A percentile compares a stretch with the other conserved stretches of the same genome.
These are phyloP conservation scores for Chironomus striatipennis DNA, from an alignment of 1,140 invertebrate species.

Conservation along the genomic window DNA sequence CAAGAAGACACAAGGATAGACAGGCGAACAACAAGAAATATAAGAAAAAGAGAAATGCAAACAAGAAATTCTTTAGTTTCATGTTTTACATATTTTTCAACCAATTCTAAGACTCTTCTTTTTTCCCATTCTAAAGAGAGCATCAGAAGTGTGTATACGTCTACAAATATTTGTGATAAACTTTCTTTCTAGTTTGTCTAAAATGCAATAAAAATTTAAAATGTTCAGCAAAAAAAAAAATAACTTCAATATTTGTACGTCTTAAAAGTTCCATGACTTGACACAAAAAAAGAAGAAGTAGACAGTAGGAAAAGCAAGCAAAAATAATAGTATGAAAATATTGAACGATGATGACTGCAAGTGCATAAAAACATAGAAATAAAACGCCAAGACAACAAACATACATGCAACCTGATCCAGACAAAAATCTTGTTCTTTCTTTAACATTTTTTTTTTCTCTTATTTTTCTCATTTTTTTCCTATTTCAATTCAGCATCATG, in stretches of 20 bases:
- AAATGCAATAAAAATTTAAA: neutral
- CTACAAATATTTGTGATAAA: conserved; percentile 8
- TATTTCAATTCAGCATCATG: neutral
- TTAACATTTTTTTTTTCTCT: neutral
- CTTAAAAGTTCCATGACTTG: neutral
- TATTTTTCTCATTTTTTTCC: neutral
- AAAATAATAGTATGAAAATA: neutral
- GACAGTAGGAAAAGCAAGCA: neutral
- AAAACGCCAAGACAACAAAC: neutral
- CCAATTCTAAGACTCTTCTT: neutral
- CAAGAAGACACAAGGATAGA: neutral
- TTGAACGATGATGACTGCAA: conserved; percentile 12
- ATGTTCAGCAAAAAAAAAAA: neutral
- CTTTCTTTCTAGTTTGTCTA: conserved; percentile 3
- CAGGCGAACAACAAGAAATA: neutral
- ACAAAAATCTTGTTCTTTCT: neutral
- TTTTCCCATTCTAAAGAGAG: neutral
- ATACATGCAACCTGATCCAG: neutral
- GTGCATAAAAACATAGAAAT: neutral
- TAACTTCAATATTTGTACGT: conserved; percentile 1
- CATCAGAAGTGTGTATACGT: neutral
- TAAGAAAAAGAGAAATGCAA: neutral
- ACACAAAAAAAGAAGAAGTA: neutral
- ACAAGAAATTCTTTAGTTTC: neutral
- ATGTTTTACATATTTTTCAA: conserved; percentile 1